A percentile compares a stretch with the other conserved stretches of the same genome.
phyloP scores from a whole-genome alignment of 2,797 vertebrate genomes.

The Muscicapa striata region DNA sequence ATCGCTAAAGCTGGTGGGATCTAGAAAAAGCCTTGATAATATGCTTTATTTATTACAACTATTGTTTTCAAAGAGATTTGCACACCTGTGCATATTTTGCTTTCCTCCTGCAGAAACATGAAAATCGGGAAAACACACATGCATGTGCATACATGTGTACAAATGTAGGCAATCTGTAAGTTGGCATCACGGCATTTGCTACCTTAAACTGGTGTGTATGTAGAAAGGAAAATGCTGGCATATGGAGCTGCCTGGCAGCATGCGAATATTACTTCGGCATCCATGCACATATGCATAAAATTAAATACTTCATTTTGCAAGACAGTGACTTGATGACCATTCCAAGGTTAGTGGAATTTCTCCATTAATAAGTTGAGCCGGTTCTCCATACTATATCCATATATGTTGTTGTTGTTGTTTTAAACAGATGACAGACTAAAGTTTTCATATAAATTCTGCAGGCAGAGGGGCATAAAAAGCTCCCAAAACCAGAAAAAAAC shows the following conservation, averaged over 20 bases:
- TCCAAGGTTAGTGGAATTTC: background rate
- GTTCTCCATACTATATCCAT: background rate
- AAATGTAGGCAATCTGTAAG: background rate
- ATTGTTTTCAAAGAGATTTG: background rate
- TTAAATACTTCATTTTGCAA: background rate
- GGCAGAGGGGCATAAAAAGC: background rate
- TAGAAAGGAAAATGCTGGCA: constrained; percentile 35
- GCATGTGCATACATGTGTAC: background rate
- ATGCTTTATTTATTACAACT: background rate
- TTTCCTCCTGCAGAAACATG: background rate
- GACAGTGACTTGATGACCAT: background rate
- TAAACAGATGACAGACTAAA: background rate
- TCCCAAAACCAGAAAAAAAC: fast-evolving
- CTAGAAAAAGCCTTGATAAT: background rate
- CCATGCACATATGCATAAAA: constrained; percentile 52
- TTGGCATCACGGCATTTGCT: background rate
- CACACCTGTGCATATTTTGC: background rate
- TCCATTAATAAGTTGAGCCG: background rate
- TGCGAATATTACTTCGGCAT: constrained; percentile 53
- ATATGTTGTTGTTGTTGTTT: background rate
- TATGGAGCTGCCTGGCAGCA: constrained; percentile 43
- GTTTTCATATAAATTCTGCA: background rate
- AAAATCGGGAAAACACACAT: background rate
- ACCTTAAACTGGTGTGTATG: constrained; percentile 5
- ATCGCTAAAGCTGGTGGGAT: background rate